A percentile compares a stretch with the other conserved stretches of the same genome.
phyloP scores from a whole-genome alignment of 2,113 vertebrate genomes.

The Chloropsis cyanopogon region DNA sequence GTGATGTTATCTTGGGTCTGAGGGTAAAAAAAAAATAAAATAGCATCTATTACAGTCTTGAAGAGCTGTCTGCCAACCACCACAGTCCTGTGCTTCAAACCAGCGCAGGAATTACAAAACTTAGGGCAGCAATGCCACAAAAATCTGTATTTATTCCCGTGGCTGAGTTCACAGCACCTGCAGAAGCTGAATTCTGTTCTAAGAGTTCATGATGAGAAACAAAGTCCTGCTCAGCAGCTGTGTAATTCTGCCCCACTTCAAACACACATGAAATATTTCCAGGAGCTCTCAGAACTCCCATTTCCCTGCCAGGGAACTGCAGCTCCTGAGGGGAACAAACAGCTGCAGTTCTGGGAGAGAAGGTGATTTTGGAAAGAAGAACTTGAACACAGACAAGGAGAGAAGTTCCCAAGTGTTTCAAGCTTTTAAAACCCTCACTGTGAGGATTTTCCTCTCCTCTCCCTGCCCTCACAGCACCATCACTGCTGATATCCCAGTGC shows the following conservation, averaged over 20 bases:
- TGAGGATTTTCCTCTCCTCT: background rate
- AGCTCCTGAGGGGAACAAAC: background rate
- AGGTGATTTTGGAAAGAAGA: background rate
- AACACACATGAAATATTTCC: background rate
- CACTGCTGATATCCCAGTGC: background rate
- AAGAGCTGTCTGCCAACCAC: background rate
- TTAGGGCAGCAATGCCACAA: background rate
- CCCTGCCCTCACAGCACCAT: background rate
- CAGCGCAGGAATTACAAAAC: background rate
- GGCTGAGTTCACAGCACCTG: background rate
- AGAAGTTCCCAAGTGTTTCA: background rate
- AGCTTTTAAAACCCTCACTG: background rate
- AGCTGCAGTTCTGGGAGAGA: rapidly evolving
- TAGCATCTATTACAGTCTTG: background rate
- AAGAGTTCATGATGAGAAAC: background rate
- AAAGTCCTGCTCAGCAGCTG: background rate
- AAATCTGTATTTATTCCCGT: background rate
- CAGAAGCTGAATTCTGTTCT: background rate
- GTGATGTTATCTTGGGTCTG: slow-evolving; percentile 99
- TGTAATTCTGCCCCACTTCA: background rate
- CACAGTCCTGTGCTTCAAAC: background rate
- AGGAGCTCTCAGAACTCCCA: background rate
- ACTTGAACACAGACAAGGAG: background rate
- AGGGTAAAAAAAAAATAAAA: background rate
- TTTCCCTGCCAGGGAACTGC: background rate